Percentiles rank a stretch among this genome's conserved stretches.
phyloP scores from a whole-genome alignment of 2,113 vertebrate species.

The Gyps fulvus region DNA sequence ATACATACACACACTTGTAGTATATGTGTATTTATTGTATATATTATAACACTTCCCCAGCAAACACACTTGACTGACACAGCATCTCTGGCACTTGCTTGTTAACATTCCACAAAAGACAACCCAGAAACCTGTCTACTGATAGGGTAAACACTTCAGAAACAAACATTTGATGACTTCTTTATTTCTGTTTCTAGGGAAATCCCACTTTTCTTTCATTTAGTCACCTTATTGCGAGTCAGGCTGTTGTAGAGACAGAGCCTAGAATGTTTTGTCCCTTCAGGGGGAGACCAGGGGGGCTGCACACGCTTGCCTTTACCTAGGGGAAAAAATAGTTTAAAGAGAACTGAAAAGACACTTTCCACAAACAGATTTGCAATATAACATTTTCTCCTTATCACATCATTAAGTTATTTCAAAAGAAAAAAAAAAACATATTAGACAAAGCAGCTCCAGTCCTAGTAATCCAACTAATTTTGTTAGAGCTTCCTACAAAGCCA shows the following conservation, averaged over 20 bases:
- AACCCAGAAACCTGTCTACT: neutral
- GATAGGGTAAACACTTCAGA: neutral
- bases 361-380: neutral
- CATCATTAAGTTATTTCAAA: neutral
- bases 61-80: neutral
- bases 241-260: slow-evolving; percentile 95
- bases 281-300: slow-evolving; percentile 83
- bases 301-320: slow-evolving; percentile 85
- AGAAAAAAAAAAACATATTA: neutral
- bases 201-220: neutral
- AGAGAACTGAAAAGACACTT: neutral
- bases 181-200: neutral
- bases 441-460: neutral
- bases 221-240: slow-evolving; percentile 89
- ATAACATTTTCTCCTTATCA: neutral
- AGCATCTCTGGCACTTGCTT: neutral
- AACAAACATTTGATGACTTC: neutral
- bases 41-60: neutral
- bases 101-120: neutral
- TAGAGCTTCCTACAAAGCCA: neutral
- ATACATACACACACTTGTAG: neutral
- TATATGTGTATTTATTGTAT: neutral
- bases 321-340: slow-evolving; percentile 42
- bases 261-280: slow-evolving; percentile 76
- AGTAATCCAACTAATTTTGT: neutral